Percentiles rank a stretch among this genome's conserved stretches.
These are phyloP conservation scores for Oscheius sp. DNA, from an alignment of 2,888 invertebrate genomes.

Conservation along the genomic window DNA sequence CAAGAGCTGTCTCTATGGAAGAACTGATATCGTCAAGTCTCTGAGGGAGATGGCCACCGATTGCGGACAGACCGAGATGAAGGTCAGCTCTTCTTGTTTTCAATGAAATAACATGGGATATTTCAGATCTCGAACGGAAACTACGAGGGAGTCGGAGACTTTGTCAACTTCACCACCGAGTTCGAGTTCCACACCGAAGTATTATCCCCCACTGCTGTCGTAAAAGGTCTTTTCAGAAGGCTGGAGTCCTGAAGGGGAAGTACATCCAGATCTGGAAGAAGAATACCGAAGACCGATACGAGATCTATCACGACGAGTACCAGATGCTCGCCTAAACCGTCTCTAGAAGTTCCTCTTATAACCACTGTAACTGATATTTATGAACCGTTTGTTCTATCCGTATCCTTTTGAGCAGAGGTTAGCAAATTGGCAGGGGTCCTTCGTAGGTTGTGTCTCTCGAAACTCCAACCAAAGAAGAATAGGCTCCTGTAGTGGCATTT, in stretches of 20 bases:
- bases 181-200: slow-evolving; percentile 51
- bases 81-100: slow-evolving; percentile 19
- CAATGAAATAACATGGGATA: not conserved
- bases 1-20: slow-evolving; percentile 49
- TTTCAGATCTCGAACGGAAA: slow-evolving; percentile 45
- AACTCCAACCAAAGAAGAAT: slow-evolving; percentile 22
- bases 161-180: slow-evolving; percentile 51
- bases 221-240: slow-evolving; percentile 27
- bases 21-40: slow-evolving; percentile 46
- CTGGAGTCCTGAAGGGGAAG: slow-evolving; percentile 44
- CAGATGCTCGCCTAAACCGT: slow-evolving; percentile 19
- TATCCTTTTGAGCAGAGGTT: not conserved
- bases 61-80: slow-evolving; percentile 48
- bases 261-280: slow-evolving; percentile 55
- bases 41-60: slow-evolving; percentile 49
- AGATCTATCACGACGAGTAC: slow-evolving; percentile 51
- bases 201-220: too few species aligned
- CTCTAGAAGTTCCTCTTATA: not conserved
- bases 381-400: not conserved
- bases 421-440: slow-evolving; percentile 24
- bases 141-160: slow-evolving; percentile 56
- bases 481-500: slow-evolving; percentile 10
- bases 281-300: slow-evolving; percentile 38
- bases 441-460: slow-evolving; percentile 3
- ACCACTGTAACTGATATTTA: not conserved